phyloP scores from a whole-genome alignment of 2,113 vertebrate genomes.

The Xenus cinereus region DNA sequence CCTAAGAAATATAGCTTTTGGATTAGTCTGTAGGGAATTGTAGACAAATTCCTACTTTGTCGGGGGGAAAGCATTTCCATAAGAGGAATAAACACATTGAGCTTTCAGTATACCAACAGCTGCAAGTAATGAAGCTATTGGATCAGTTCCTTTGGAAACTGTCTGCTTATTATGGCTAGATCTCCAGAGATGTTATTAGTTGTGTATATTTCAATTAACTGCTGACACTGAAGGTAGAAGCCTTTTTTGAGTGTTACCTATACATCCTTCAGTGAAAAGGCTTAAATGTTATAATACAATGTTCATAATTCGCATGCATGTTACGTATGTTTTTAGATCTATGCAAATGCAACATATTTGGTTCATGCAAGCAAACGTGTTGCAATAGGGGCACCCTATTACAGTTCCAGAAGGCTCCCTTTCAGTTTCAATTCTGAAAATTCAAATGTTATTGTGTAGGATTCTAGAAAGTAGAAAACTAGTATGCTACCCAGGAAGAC shows the following conservation, averaged over 20 bases:
- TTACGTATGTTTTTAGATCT: not conserved
- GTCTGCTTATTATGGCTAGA: not conserved
- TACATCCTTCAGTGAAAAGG: not conserved
- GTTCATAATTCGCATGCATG: not conserved
- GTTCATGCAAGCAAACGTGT: not conserved
- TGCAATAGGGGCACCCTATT: not conserved
- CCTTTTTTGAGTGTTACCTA: not conserved
- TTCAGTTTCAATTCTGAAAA: not conserved
- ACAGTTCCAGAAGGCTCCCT: not conserved
- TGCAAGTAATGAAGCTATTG: conserved; percentile 2
- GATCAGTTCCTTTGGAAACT: not conserved
- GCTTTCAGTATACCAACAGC: not conserved
- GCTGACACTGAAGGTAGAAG: not conserved
- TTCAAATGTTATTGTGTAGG: not conserved
- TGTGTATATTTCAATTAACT: not conserved
- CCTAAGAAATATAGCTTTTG: not conserved
- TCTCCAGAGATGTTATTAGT: not conserved
- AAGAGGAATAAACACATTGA: not conserved
- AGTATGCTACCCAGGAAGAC: not conserved
- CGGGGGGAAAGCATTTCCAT: not conserved
- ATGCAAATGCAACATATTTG: not conserved
- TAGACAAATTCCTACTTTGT: not conserved
- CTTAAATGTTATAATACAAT: not conserved
- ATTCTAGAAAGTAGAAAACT: not conserved
- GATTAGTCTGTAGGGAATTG: not conserved